These are phyloP conservation scores for Apamea sordens DNA, from an alignment of 2,888 invertebrate species.

Conservation along the genomic window DNA sequence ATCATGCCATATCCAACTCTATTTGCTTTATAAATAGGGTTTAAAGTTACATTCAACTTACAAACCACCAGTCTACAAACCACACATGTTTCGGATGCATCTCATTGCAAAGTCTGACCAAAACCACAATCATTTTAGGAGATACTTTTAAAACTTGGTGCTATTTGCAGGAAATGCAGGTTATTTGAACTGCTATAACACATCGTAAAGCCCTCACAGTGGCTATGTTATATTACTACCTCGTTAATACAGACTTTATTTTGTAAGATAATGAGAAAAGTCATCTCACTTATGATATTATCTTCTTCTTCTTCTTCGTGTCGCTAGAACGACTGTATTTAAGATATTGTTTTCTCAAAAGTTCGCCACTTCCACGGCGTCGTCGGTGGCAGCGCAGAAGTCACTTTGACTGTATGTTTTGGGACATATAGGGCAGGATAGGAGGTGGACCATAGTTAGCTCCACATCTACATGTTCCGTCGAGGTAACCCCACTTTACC, in stretches of 20 bases:
- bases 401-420: no score
- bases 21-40: background rate
- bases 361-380: no score
- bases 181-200: background rate
- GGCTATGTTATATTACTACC: background rate
- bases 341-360: no score
- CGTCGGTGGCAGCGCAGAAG: no score
- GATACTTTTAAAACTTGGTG: background rate
- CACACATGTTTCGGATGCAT: conserved; percentile 15
- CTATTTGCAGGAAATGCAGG: background rate
- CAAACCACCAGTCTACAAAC: background rate
- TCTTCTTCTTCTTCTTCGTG: no score
- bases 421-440: no score
- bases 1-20: background rate
- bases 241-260: background rate
- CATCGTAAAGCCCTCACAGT: background rate
- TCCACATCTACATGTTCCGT: no score
- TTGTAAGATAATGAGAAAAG: background rate
- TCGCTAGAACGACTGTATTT: no score
- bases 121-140: background rate
- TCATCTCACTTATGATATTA: background rate
- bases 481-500: no score
- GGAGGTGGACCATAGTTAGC: no score
- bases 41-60: background rate
- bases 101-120: conserved; percentile 1